Conservation (phyloP, 2,113 vertebrate genomes). For the Hemibagrus wyckioides region DNA sequence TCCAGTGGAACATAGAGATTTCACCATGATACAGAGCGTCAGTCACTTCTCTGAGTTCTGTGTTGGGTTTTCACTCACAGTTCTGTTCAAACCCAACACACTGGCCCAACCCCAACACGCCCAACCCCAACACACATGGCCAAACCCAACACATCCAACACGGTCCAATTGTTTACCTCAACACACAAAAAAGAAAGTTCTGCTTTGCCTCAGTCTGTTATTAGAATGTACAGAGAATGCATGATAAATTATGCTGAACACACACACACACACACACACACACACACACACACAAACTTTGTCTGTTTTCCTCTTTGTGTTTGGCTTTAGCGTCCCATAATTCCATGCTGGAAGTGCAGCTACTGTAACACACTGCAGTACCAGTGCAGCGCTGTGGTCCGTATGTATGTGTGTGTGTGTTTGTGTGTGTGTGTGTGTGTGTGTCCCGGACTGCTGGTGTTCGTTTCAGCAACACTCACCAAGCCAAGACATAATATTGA, state of each 20-base stretch:
- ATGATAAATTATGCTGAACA: neutral
- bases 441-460: slow-evolving; percentile 60
- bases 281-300: neutral
- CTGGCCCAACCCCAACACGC: neutral
- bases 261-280: slow-evolving; percentile 16
- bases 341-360: slow-evolving; percentile 25
- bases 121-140: neutral
- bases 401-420: slow-evolving; percentile 50
- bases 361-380: slow-evolving; percentile 45
- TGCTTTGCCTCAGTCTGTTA: neutral
- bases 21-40: slow-evolving; percentile 5
- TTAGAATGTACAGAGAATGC: neutral
- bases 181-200: neutral
- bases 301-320: neutral
- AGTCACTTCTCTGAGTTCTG: neutral
- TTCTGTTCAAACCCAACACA: neutral
- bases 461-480: slow-evolving; percentile 67
- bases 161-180: too few relatives aligned
- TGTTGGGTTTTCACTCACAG: neutral
- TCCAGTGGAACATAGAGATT: slow-evolving; percentile 17
- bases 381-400: slow-evolving; percentile 21
- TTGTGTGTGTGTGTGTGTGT: slow-evolving; percentile 59
- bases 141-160: neutral
- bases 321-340: slow-evolving; percentile 35
- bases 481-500: slow-evolving; percentile 78